phyloP scores from a whole-genome alignment of 2,113 vertebrate species.

The Perca fluviatilis region DNA sequence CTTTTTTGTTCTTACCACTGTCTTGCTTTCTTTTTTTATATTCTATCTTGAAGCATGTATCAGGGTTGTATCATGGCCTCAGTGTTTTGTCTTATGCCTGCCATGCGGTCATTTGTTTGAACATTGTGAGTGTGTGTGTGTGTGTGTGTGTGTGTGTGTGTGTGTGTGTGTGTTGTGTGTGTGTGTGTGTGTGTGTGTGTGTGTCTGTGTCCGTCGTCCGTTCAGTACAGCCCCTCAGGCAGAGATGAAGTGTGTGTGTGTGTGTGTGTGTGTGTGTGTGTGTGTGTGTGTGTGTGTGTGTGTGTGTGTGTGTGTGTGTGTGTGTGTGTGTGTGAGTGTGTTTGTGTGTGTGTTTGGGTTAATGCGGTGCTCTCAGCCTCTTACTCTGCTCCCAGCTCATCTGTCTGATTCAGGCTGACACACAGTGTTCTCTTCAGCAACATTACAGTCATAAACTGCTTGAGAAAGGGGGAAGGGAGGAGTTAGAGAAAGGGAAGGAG shows the following conservation, averaged over 20 bases:
- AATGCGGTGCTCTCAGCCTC: constrained; percentile 78
- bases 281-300: constrained; percentile 32
- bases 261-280: constrained; percentile 33
- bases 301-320: constrained; percentile 42
- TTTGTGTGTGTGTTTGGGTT: constrained; percentile 55
- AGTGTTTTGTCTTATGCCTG: constrained; percentile 50
- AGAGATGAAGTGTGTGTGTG: constrained; percentile 41
- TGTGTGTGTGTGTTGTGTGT: constrained; percentile 27
- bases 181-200: constrained; percentile 23
- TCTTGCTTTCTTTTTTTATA: not conserved
- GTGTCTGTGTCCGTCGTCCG: constrained; percentile 36
- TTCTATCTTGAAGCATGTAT: not conserved
- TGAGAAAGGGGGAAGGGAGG: constrained; percentile 32
- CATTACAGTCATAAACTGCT: constrained; percentile 79
- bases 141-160: constrained; percentile 13
- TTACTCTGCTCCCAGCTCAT: constrained; percentile 79
- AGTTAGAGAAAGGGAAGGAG: constrained; percentile 23
- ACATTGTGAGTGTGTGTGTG: not conserved
- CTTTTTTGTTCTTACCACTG: no score
- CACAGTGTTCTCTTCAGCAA: constrained; percentile 80
- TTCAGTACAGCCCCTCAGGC: constrained; percentile 56
- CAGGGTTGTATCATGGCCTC: constrained; percentile 22
- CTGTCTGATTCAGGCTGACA: constrained; percentile 83
- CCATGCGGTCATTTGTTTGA: constrained; percentile 56
- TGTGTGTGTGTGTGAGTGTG: constrained; percentile 29